Conservation (phyloP, 2,113 vertebrate genomes). For the Lasiurus cinereus region DNA sequence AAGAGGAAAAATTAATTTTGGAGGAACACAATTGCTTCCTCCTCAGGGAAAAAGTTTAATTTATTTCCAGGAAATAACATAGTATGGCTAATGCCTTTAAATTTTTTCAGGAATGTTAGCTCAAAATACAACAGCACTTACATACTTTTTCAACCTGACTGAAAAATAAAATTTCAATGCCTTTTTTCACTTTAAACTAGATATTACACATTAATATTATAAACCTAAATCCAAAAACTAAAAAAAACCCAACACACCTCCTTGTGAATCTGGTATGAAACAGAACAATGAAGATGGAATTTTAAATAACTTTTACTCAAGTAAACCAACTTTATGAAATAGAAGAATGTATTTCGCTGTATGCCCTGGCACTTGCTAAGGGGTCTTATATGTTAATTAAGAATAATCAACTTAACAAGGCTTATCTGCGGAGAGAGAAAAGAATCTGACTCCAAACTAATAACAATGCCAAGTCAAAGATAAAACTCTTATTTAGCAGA, state of each 20-base stretch:
- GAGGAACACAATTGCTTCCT: not conserved
- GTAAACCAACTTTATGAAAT: not conserved
- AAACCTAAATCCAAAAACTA: slow-evolving; percentile 12
- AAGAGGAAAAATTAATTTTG: not conserved
- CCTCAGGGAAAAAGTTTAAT: slow-evolving; percentile 14
- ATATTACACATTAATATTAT: not conserved
- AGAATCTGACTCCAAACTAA: not conserved
- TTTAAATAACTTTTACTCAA: slow-evolving; percentile 9
- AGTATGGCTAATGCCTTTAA: not conserved
- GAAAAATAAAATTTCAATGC: slow-evolving; percentile 12
- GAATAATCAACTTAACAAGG: not conserved
- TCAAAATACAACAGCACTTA: not conserved
- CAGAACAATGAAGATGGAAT: not conserved
- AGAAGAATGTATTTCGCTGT: not conserved
- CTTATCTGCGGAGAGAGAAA: not conserved
- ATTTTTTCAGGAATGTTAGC: not conserved
- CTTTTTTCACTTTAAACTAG: slow-evolving; percentile 39
- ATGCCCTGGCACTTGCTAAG: not conserved
- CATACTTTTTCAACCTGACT: not conserved
- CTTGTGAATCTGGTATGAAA: not conserved
- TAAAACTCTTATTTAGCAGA: not conserved
- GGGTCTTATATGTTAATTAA: too few species aligned
- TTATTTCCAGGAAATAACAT: not conserved
- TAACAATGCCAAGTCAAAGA: not conserved
- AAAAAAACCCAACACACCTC: not conserved